Evolutionary conservation across 2,888 invertebrate species (phyloP), one percentile per base, ranked within the genome.

Genomic region (Mythimna lalbum): DNA sequence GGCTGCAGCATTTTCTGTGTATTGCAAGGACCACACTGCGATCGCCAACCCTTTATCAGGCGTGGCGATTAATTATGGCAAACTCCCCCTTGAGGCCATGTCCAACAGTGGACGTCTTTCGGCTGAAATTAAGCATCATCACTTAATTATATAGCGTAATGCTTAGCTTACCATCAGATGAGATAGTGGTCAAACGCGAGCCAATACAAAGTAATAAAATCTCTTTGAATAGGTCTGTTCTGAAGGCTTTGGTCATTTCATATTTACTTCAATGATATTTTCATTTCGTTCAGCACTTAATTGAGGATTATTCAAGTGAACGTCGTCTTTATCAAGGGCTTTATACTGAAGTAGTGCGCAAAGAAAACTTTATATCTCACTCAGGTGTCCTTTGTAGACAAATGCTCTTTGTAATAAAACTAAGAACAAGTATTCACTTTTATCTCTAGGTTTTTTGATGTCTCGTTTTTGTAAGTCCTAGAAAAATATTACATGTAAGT

Each of bases 371-470:
- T 61, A 81, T 70, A 63, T 68, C 4, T n/a, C 50, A 50, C 50
- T 31, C 63, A 72, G 63, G 68, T 81, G 62, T 63, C 56, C 43
- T 73, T 78, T 81, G 49, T 57, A 73, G 60, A 68, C 23, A 63
- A 77, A 81, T 52, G 53, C n/a, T 61, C 53, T 69, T 66, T 78
- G 64, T 69, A 63, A 73, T 73, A 81, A 66, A 33, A 73, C 60
- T 66, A 60, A 60, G 43, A 65, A 39, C 21, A 21, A 47, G 63
- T 63, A 39, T 56, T 61, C 39, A 53, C 56, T 80, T 64, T 76
- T 36, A 61, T 56, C n/a, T 80, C 23, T 60, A 52, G 21, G 39
- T 49, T 70, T 50, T 81, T 65, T 70, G 63, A 66, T 63, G 52
- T 70, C 55, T 70, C 19, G 27, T n/a, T 36, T 73, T 23, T 79